Evolutionary conservation across 1,140 invertebrate genomes (phyloP), one percentile per base, ranked within the genome.

Genomic region (Listronotus oregonensis): DNA sequence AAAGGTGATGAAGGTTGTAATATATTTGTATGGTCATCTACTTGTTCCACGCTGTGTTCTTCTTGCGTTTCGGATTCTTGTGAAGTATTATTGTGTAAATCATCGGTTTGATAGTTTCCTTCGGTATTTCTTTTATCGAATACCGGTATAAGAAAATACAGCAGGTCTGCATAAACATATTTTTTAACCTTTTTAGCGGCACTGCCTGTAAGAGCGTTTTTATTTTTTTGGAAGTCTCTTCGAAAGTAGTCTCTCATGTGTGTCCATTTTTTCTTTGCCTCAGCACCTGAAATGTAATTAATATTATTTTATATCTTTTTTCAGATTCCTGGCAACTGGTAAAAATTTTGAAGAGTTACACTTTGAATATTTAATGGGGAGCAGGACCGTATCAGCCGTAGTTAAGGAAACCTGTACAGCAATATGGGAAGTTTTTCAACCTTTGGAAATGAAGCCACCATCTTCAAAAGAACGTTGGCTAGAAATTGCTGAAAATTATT

Each of bases 391-490:
- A 37, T 55, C 52, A 12, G 37, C 11, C n/a, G 4, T 55, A 12
- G 34, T 55, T 21, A 12, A 32, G 31, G 52, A 55, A 43, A 55
- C 52, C 12, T 55, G 52, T 39, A 17, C 14, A 14, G 52, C 34
- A 6, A 55, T 55, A 37, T 55, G 31, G 52, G 37, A 40, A 37
- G 31, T 55, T 27, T 58, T 58, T 10, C 37, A 58, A 58, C 56
- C 56, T n/a, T 47, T 58, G 31, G 56, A 58, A n/a, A n/a, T n/a
- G n/a, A n/a, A n/a, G n/a, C n/a, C n/a, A n/a, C n/a, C n/a, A n/a
- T n/a, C n/a, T n/a, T 55, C 52, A 40, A 32, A 55, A 55, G 52
- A 55, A 39, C 52, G 34, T 21, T 55, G 52, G 52, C 27, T 37
- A 12, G 52, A 55, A 39, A 55, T 55, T 34, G 52, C 37, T 6